Conservation (phyloP, 92 coral and sea anemone genomes). For the Porites cylindrica region DNA sequence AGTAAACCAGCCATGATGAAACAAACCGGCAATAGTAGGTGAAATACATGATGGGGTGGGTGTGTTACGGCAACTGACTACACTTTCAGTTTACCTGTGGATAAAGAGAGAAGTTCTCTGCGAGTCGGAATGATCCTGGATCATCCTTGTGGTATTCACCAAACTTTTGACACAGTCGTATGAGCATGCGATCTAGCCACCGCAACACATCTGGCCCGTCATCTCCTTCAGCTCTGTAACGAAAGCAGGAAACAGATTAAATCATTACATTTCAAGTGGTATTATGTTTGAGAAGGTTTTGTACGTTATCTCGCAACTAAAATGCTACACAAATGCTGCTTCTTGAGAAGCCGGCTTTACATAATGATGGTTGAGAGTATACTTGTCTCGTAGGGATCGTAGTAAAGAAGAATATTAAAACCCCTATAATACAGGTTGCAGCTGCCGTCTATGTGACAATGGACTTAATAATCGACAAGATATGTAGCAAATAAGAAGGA, state of each 20-base stretch:
- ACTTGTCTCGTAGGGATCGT: no score
- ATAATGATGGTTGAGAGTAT: not conserved
- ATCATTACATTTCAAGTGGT: not conserved
- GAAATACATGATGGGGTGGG: not conserved
- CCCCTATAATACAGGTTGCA: no score
- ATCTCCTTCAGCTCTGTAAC: slow-evolving; percentile 89
- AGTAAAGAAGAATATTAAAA: no score
- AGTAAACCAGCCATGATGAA: not conserved
- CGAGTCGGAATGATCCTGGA: slow-evolving; percentile 89
- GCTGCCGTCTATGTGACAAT: no score
- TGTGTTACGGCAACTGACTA: not conserved
- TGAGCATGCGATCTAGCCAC: slow-evolving; percentile 99
- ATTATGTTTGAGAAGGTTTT: not conserved
- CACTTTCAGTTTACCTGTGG: slow-evolving; percentile 82
- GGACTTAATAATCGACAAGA: no score
- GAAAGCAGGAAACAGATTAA: not conserved
- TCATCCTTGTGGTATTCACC: slow-evolving; percentile 98
- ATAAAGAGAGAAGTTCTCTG: slow-evolving; percentile 94
- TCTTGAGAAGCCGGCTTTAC: not conserved
- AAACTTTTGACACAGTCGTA: slow-evolving; percentile 98
- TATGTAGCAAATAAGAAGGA: no score
- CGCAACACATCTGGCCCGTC: slow-evolving; percentile 98
- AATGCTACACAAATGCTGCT: no score
- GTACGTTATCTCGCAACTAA: not conserved
- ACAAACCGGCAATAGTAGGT: not conserved